Base-by-base conservation (phyloP, 1,140 invertebrate species). In the Fopius arisanus region DNA sequence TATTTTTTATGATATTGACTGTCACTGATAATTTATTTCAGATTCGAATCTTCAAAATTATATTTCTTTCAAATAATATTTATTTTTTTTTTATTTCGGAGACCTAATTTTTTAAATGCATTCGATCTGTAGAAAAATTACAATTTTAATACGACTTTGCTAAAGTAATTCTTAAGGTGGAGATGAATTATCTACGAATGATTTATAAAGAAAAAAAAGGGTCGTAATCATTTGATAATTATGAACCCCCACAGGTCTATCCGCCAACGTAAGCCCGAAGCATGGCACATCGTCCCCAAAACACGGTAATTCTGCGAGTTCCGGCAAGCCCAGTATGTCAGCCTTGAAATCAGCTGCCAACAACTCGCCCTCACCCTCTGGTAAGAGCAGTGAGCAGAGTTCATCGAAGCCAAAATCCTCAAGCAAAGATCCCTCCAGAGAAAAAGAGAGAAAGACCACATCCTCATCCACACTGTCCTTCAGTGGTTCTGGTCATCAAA, bases 261-360 rank as follows among this genome's bases (percentile, higher is more conserved):
- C 89, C 71, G 91, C 89, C 54, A 91, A 89, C 74, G 92, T 88
- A 65, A 94, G 91, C 87, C 92, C 92, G 78, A 92, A 92, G 85
- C 90, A 89, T 82, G 90, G 83, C 84, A 92, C 92, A 0, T 93
- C 92, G 23, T 94, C 93, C 3, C 93, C 94, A 10, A 95, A 95
- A 84, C 94, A 95, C 73, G 90, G 89, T 67, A 91, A 86, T 16
- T 89, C 89, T 1, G 87, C 90, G 0, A 92, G 93, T 74, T 92
- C 93, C 0, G 94, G 95, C 0, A 97, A 97, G 82, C 95, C 95
- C 0, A 96, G 95, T 79, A 95, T 97, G 92, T 95, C 94, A 0
- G 91, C 94, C 0, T 83, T 96, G n/a, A 96, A 96, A 82, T 95
- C 93, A 0, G 91, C 93, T 1, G 67, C 76, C 6, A 77, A 77